A percentile compares a stretch with the other conserved stretches of the same genome.
Evolutionary conservation across 1,140 invertebrate species (phyloP).

Genomic region (Drosophila tropicalis): DNA sequence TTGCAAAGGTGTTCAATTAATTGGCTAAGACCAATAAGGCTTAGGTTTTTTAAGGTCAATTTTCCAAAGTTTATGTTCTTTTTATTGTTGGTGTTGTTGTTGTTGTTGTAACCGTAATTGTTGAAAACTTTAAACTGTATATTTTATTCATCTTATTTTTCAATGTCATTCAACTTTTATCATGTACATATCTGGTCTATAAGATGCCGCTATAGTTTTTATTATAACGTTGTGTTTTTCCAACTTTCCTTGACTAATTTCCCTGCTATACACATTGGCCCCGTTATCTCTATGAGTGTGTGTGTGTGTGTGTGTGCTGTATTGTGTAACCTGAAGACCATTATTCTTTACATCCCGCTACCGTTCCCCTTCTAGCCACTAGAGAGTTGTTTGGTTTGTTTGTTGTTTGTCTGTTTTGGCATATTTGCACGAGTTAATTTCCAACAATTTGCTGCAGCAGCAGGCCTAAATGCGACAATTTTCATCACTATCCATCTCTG

Average conservation of each 20-base stretch:
- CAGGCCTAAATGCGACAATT: slow-evolving; percentile 51
- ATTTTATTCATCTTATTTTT: neutral
- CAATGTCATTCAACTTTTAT: slow-evolving; percentile 24
- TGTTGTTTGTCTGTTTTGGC: slow-evolving; percentile 16
- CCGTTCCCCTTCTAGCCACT: slow-evolving; percentile 1
- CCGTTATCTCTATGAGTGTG: slow-evolving; percentile 34
- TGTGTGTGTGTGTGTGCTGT: too few species aligned
- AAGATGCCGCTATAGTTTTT: slow-evolving; percentile 27
- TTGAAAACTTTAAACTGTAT: neutral
- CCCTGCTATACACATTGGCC: slow-evolving; percentile 15
- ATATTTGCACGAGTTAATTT: slow-evolving; percentile 68
- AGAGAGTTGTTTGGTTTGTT: slow-evolving; percentile 16
- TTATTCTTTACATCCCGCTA: slow-evolving; percentile 19
- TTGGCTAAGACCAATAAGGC: too few species aligned
- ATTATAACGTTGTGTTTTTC: slow-evolving; percentile 20
- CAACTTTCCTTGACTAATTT: slow-evolving; percentile 20
- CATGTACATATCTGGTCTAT: neutral
- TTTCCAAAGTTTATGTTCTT: neutral
- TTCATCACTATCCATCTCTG: slow-evolving; percentile 38
- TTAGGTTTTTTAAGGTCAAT: neutral
- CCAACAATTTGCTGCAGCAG: slow-evolving; percentile 46
- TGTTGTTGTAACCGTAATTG: neutral
- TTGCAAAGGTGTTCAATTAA: too few species aligned
- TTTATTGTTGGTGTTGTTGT: neutral
- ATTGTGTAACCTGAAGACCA: slow-evolving; percentile 18